These are phyloP conservation scores for Yponomeuta sedellus DNA, from an alignment of 2,888 invertebrate genomes.

Conservation along the genomic window DNA sequence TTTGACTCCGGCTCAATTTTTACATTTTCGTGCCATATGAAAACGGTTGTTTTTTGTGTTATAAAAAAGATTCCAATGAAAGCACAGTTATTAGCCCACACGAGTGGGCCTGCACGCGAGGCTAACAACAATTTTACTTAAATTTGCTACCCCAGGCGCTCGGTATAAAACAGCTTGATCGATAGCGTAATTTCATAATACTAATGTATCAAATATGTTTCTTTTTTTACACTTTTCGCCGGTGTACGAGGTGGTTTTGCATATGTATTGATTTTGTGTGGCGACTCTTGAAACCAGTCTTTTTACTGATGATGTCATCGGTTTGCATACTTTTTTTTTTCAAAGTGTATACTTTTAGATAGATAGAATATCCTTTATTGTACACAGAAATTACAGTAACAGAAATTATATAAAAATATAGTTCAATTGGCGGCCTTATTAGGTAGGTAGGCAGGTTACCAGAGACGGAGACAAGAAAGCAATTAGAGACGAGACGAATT, in stretches of 20 bases:
- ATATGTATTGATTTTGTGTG: not conserved
- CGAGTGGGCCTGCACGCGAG: conserved; percentile 60
- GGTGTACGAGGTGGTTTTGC: not conserved
- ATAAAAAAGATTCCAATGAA: conserved; percentile 5
- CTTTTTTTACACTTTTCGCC: conserved; percentile 17
- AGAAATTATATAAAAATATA: no score
- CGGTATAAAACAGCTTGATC: conserved; percentile 62
- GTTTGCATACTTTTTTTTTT: no score
- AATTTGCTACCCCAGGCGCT: conserved; percentile 64
- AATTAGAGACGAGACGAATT: no score
- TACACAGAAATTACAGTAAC: no score
- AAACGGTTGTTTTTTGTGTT: not conserved
- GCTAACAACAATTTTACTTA: conserved; percentile 62
- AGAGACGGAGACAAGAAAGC: no score
- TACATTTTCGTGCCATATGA: conserved; percentile 10
- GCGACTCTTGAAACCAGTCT: not conserved
- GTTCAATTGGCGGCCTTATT: no score
- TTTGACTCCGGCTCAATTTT: not conserved
- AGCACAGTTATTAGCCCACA: conserved; percentile 47
- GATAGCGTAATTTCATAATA: conserved; percentile 69
- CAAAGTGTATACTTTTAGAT: no score
- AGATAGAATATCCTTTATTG: no score
- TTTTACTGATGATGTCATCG: not conserved
- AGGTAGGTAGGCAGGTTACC: no score
- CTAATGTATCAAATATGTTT: conserved; percentile 44